Conservation (phyloP, 23 tunicate genomes). For the Halocynthia aurantium region DNA sequence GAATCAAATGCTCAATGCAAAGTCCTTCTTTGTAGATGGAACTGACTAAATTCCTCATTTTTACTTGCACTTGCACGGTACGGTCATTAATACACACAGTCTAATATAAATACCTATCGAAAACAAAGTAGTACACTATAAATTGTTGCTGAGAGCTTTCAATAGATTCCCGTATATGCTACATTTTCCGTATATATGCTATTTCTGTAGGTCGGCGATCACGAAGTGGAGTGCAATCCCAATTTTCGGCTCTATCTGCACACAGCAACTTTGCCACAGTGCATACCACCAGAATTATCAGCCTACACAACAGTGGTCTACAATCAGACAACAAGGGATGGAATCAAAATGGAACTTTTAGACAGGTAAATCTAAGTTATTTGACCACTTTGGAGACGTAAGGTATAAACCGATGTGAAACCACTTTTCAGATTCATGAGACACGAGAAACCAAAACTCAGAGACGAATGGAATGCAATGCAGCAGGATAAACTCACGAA, state of each 20-base stretch:
- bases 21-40: too few relatives aligned
- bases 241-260: slow-evolving; percentile 70
- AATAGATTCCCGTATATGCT: too few relatives aligned
- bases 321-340: slow-evolving; percentile 74
- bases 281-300: slow-evolving; percentile 91
- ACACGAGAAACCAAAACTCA: slow-evolving; percentile 67
- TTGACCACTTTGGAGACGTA: too few relatives aligned
- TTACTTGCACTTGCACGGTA: too few relatives aligned
- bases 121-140: too few relatives aligned
- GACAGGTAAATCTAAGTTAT: slow-evolving; percentile 43
- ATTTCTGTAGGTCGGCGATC: slow-evolving; percentile 64
- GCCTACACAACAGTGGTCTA: slow-evolving; percentile 76
- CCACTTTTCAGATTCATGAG: slow-evolving; percentile 48
- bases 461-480: slow-evolving; percentile 72
- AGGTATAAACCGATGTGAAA: too few relatives aligned
- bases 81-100: too few relatives aligned
- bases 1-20: too few relatives aligned
- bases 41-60: too few relatives aligned
- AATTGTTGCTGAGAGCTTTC: too few relatives aligned
- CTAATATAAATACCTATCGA: too few relatives aligned
- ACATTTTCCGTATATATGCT: too few relatives aligned
- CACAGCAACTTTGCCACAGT: slow-evolving; percentile 81
- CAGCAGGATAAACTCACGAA: slow-evolving; percentile 67
- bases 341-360: slow-evolving; percentile 53
- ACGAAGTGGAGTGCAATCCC: slow-evolving; percentile 86